These are phyloP conservation scores for Pachypeltis micranthus DNA, from an alignment of 1,140 invertebrate species.

Conservation along the genomic window DNA sequence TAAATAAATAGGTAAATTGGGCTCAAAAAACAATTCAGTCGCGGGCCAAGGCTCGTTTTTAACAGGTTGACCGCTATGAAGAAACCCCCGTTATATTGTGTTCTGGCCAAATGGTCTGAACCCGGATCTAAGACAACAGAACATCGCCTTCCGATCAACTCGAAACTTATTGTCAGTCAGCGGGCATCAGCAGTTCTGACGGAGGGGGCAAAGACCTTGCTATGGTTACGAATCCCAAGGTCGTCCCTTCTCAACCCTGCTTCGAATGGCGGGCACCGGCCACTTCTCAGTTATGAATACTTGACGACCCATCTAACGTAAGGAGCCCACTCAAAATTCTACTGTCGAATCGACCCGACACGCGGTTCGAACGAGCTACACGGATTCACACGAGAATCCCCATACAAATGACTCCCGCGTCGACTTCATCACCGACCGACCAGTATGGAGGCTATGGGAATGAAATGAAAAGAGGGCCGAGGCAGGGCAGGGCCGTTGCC, in stretches of 20 bases:
- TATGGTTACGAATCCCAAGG: constrained; percentile 4
- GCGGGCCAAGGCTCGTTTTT: too few species aligned
- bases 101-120: not conserved
- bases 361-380: not conserved
- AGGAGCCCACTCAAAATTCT: too few species aligned
- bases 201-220: constrained; percentile 6
- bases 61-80: too few species aligned
- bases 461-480: too few species aligned
- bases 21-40: too few species aligned
- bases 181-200: too few species aligned
- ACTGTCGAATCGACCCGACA: too few species aligned
- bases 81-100: too few species aligned
- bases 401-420: constrained; percentile 1
- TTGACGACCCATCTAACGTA: too few species aligned
- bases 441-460: too few species aligned
- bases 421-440: not conserved
- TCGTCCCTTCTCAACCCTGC: constrained; percentile 1
- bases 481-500: not conserved
- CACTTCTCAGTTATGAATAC: constrained; percentile 1
- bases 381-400: not conserved
- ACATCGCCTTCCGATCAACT: not conserved
- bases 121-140: constrained; percentile 4
- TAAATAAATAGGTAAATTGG: too few species aligned
- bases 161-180: not conserved
- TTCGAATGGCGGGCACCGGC: too few species aligned